Evolutionary conservation across 2,113 vertebrate species (phyloP).

Genomic region (Pollimyrus isidori): DNA sequence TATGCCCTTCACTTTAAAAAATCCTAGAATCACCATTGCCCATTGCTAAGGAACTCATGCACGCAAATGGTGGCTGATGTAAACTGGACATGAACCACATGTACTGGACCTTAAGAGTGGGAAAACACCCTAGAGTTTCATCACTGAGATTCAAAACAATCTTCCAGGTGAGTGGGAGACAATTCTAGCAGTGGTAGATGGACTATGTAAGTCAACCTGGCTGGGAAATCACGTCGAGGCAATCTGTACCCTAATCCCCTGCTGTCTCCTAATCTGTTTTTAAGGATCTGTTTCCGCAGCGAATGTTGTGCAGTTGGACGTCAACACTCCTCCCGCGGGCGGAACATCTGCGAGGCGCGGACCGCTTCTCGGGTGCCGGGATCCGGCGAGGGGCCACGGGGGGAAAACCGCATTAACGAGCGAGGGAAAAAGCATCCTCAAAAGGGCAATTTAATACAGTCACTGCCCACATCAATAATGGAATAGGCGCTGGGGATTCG

Average conservation of each 20-base stretch:
- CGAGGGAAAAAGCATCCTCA: background rate
- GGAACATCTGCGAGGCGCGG: background rate
- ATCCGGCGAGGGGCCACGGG: background rate
- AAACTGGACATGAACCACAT: background rate
- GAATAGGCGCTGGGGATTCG: background rate
- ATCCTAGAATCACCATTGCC: background rate
- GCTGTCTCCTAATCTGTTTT: background rate
- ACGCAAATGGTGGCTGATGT: background rate
- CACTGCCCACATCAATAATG: constrained; percentile 3
- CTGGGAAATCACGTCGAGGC: background rate
- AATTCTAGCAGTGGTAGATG: background rate
- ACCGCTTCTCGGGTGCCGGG: background rate
- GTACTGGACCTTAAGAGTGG: background rate
- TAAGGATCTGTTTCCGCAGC: background rate
- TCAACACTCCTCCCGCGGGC: background rate
- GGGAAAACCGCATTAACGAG: background rate
- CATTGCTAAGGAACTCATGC: background rate
- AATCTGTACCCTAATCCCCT: background rate
- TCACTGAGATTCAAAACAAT: background rate
- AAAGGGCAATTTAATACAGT: background rate
- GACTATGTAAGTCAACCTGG: background rate
- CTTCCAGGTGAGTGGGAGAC: background rate
- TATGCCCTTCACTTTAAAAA: background rate
- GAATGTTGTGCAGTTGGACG: background rate
- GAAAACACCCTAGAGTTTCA: background rate